Percentiles rank a stretch among this genome's conserved stretches.
phyloP scores from a whole-genome alignment of 2,113 vertebrate genomes.

The Gymnorhina tibicen region DNA sequence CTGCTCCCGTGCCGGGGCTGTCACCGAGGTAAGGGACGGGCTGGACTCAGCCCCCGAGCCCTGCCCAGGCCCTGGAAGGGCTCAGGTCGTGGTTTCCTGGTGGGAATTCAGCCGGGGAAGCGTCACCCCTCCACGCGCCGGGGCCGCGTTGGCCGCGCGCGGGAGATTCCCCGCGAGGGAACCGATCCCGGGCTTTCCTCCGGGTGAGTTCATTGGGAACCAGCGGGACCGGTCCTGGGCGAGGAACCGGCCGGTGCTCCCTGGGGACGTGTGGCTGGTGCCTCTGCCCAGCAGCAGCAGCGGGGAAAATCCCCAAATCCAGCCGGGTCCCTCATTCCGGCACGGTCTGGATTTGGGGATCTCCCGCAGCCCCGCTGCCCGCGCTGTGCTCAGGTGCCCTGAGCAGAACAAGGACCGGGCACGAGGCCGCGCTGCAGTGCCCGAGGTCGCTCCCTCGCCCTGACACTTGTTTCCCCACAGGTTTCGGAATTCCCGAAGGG shows the following conservation, averaged over 20 bases:
- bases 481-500: no score
- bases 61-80: fast-evolving
- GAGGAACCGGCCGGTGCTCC: fast-evolving
- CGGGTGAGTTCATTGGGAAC: background rate
- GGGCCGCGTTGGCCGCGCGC: fast-evolving
- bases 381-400: background rate
- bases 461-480: fast-evolving
- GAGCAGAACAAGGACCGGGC: background rate
- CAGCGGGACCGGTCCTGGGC: background rate
- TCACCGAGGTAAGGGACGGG: background rate
- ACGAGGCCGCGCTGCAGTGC: fast-evolving
- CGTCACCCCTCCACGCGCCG: fast-evolving
- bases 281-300: background rate
- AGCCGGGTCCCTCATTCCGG: fast-evolving
- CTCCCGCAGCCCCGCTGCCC: fast-evolving
- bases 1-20: background rate
- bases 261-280: fast-evolving
- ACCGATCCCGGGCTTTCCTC: no score
- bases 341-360: background rate
- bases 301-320: background rate
- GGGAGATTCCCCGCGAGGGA: background rate
- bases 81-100: background rate
- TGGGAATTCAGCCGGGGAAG: fast-evolving
- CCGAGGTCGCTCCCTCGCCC: background rate
- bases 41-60: background rate